Evolutionary conservation across 2,888 invertebrate genomes (phyloP).

Genomic region (Aethes cnicana): DNA sequence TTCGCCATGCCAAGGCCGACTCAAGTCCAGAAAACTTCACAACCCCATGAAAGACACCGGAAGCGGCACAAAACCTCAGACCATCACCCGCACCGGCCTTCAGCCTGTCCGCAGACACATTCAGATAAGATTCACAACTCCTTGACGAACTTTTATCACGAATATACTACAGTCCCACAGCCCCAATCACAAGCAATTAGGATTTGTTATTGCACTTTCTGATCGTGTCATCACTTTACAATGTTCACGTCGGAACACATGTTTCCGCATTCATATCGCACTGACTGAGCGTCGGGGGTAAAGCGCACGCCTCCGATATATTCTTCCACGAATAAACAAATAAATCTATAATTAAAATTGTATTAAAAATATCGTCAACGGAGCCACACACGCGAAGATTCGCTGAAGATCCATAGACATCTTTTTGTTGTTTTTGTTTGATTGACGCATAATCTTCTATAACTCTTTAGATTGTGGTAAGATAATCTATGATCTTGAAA

Average conservation of each 20-base stretch:
- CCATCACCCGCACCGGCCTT: slow-evolving; percentile 53
- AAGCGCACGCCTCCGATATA: slow-evolving; percentile 56
- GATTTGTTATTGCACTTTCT: slow-evolving; percentile 70
- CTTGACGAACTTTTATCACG: slow-evolving; percentile 35
- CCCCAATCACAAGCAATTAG: slow-evolving; percentile 53
- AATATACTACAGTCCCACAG: slow-evolving; percentile 43
- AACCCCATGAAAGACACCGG: slow-evolving; percentile 57
- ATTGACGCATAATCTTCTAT: slow-evolving; percentile 59
- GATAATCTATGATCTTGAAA: slow-evolving; percentile 2
- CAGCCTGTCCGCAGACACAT: slow-evolving; percentile 37
- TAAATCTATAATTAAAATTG: slow-evolving; percentile 69
- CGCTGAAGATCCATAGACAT: slow-evolving; percentile 65
- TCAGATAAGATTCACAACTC: slow-evolving; percentile 36
- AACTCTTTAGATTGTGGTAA: slow-evolving; percentile 6
- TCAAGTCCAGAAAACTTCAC: slow-evolving; percentile 14
- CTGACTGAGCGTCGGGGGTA: slow-evolving; percentile 52
- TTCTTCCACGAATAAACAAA: slow-evolving; percentile 60
- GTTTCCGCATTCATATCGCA: slow-evolving; percentile 64
- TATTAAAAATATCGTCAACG: slow-evolving; percentile 70
- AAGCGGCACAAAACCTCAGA: slow-evolving; percentile 49
- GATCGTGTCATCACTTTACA: slow-evolving; percentile 55
- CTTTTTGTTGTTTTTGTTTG: slow-evolving; percentile 48
- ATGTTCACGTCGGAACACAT: slow-evolving; percentile 80
- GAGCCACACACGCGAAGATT: slow-evolving; percentile 76
- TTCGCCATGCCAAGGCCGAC: slow-evolving; percentile 65